Evolutionary conservation across 1,140 invertebrate genomes (phyloP).

Genomic region (Asbolus verrucosus): DNA sequence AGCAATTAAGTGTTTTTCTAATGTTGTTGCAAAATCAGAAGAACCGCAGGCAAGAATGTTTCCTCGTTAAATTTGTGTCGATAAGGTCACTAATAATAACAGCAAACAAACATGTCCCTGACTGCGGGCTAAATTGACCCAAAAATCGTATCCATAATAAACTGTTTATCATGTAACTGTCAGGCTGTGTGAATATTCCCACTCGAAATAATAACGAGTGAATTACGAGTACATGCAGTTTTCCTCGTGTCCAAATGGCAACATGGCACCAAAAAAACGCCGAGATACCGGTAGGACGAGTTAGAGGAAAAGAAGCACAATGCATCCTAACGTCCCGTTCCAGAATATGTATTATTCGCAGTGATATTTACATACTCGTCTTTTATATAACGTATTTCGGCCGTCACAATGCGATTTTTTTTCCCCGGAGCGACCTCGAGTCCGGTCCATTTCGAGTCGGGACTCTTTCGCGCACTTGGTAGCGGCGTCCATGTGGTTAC

Average conservation of each 20-base stretch:
- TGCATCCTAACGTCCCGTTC: conserved; percentile 50
- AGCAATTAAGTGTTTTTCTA: background rate
- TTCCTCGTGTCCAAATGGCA: conserved; percentile 55
- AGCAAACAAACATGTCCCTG: background rate
- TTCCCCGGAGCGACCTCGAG: background rate
- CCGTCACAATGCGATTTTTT: conserved; percentile 52
- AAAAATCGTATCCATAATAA: conserved; percentile 9
- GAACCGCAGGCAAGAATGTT: background rate
- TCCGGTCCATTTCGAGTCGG: conserved; percentile 1
- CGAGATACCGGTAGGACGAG: conserved; percentile 53
- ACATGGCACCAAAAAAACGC: conserved; percentile 48
- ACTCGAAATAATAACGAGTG: conserved; percentile 23
- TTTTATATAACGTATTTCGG: conserved; percentile 53
- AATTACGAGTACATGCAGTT: conserved; percentile 44
- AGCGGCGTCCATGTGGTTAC: background rate
- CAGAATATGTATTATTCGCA: conserved; percentile 52
- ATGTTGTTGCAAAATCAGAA: conserved; percentile 4
- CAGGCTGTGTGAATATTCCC: conserved; percentile 27
- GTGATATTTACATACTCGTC: conserved; percentile 50
- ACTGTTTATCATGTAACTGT: conserved; percentile 37
- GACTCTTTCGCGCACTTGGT: conserved; percentile 23
- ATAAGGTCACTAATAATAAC: conserved; percentile 1
- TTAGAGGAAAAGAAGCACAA: conserved; percentile 46
- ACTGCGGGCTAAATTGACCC: background rate
- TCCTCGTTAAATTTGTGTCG: background rate